Evolutionary conservation across 2,797 vertebrate genomes (phyloP), one percentile per base, ranked within the genome.

Genomic region (Schizopygopsis malacanthus): DNA sequence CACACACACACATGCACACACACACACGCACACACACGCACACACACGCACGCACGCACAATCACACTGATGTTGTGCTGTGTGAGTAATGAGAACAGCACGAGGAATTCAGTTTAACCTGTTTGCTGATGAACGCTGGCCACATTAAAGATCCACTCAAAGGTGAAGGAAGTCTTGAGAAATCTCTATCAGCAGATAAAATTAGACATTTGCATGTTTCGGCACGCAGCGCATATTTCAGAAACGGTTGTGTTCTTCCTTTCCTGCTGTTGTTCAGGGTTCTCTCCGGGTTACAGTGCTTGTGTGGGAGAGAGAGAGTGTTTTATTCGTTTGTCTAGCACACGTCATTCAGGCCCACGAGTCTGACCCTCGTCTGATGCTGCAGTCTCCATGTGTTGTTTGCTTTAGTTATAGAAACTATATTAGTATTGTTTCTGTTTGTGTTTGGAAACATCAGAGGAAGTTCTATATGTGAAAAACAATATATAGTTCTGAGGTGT

Each of bases 251-350:
- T 25, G 16, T 52, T 50, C 63, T 79, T 87, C 22, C 69, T 73
- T 71, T 56, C 18, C 54, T 43, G 43, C 3, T 45, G 59, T 84
- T 65, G 52, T 73, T 63, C 43, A 16, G 22, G 43, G 43, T 65
- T 79, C 33, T 47, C 18, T 41, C 70, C 50, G 16, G 65, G 43
- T 71, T 82, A 28, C 1, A 39, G 45, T 69, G 67, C 50, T 54
- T 70, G 86, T 80, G 67, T 80, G 65, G 6, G 72, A 28, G 50
- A 47, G 18, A 10, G 47, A 43, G 41, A 16, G 54, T 80, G 87
- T 83, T 86, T 86, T 83, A 86, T 86, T 50, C 33, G 69, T 83
- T 72, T 78, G 22, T 87, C 61, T 65, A 37, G 76, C 52, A 41
- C 54, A 79, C 69, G 56, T 87, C 76, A 87, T 79, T 28, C n/a